phyloP scores from a whole-genome alignment of 1,140 invertebrate genomes.

The Sycophaga agraensis region DNA sequence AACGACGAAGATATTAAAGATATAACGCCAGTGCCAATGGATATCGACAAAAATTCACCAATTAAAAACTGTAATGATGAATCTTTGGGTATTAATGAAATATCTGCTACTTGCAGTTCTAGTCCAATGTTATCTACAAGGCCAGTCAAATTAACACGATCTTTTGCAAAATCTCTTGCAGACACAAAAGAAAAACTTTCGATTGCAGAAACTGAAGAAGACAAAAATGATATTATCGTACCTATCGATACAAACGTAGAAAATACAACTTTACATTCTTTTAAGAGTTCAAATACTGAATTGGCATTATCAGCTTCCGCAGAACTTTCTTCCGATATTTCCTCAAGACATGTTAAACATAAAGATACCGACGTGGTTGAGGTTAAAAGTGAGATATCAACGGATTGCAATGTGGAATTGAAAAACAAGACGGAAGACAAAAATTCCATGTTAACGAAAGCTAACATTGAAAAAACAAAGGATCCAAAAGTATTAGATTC shows the following conservation, averaged over 20 bases:
- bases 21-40: too few relatives aligned
- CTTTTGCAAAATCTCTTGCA: neutral
- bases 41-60: neutral
- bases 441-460: neutral
- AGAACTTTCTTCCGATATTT: neutral
- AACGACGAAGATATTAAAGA: neutral
- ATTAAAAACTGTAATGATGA: neutral
- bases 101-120: neutral
- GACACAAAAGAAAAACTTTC: neutral
- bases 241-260: too few relatives aligned
- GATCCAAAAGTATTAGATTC: neutral
- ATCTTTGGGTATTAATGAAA: neutral
- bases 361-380: neutral
- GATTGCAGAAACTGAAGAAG: neutral
- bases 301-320: neutral
- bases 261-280: too few relatives aligned
- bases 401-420: too few relatives aligned
- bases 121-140: constrained; percentile 8
- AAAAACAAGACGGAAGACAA: too few relatives aligned
- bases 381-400: too few relatives aligned
- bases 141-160: constrained; percentile 8
- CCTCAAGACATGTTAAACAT: neutral
- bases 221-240: neutral
- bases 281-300: neutral
- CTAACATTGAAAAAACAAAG: neutral